Conservation (phyloP, 2,888 invertebrate species). For the Drosophila nr. fundita region DNA sequence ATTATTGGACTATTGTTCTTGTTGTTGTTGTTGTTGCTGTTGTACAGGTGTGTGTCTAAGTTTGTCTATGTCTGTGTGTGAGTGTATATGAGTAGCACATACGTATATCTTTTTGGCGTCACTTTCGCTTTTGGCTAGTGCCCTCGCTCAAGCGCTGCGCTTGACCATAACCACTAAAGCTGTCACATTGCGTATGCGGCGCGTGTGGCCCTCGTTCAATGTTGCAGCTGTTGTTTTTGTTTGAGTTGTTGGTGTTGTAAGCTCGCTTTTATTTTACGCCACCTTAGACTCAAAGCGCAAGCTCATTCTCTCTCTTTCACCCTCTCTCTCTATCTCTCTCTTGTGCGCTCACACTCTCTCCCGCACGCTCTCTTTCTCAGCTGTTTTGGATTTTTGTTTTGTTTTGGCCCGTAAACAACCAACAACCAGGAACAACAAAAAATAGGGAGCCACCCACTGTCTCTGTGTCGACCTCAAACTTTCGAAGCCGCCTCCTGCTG, state of each 20-base stretch:
- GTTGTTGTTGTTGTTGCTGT: constrained; percentile 37
- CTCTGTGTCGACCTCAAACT: constrained; percentile 2
- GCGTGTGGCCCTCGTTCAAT: constrained; percentile 69
- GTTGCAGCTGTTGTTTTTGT: constrained; percentile 24
- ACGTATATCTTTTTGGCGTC: constrained; percentile 53
- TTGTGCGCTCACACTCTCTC: constrained; percentile 1
- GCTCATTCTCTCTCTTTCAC: constrained; percentile 21
- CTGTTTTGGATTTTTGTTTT: constrained; percentile 70
- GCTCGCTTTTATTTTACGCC: constrained; percentile 42
- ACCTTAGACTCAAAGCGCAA: constrained; percentile 30
- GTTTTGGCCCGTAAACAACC: constrained; percentile 62
- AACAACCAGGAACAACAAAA: background rate
- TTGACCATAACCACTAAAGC: constrained; percentile 82
- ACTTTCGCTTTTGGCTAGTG: constrained; percentile 65
- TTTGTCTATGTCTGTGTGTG: background rate
- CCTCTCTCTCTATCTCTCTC: constrained; percentile 14
- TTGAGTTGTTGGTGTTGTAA: constrained; percentile 27
- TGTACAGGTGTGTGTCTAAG: constrained; percentile 48
- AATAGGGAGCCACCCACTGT: constrained; percentile 9
- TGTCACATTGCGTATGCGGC: constrained; percentile 82
- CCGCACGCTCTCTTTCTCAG: constrained; percentile 37
- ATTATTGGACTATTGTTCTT: constrained; percentile 23
- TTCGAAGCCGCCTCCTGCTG: constrained; percentile 6
- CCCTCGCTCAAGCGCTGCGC: constrained; percentile 76
- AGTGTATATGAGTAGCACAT: constrained; percentile 27